Evolutionary conservation across 2,888 invertebrate species (phyloP).

Genomic region (Campoletis raptor): DNA sequence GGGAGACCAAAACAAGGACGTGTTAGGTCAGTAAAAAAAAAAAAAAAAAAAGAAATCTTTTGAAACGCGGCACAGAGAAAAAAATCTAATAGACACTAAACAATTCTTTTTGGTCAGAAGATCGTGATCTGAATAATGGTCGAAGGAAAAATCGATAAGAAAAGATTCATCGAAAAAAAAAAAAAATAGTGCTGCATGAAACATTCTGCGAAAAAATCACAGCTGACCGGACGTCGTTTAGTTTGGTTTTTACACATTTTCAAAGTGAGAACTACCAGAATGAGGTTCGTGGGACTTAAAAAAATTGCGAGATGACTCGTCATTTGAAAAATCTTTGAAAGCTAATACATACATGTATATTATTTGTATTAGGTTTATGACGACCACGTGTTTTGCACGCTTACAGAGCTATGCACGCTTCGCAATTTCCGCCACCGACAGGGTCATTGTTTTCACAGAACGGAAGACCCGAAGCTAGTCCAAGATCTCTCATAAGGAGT

Average conservation of each 20-base stretch:
- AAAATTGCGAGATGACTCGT: constrained; percentile 49
- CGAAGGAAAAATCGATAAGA: background rate
- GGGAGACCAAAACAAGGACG: constrained; percentile 22
- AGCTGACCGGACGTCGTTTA: constrained; percentile 35
- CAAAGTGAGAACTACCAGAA: background rate
- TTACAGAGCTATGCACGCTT: constrained; percentile 20
- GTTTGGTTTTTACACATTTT: constrained; percentile 5
- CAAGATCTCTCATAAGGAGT: constrained; percentile 14
- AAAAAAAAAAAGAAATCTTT: constrained; percentile 26
- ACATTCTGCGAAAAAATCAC: constrained; percentile 25
- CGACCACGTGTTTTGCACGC: constrained; percentile 61
- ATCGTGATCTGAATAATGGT: constrained; percentile 19
- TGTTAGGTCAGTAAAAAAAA: constrained; percentile 39
- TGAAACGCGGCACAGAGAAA: constrained; percentile 9
- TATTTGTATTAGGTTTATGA: constrained; percentile 44
- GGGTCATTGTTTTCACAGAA: constrained; percentile 65
- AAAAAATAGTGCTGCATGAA: background rate
- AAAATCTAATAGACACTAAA: constrained; percentile 21
- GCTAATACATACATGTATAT: background rate
- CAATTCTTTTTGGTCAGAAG: constrained; percentile 30
- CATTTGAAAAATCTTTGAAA: constrained; percentile 39
- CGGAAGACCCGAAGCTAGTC: constrained; percentile 40
- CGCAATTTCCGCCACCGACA: constrained; percentile 45
- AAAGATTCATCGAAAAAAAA: constrained; percentile 18
- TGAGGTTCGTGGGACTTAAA: constrained; percentile 13